Percentiles rank a stretch among this genome's conserved stretches.
Evolutionary conservation across 1,140 invertebrate species (phyloP).

Genomic region (Papilio dardanus): DNA sequence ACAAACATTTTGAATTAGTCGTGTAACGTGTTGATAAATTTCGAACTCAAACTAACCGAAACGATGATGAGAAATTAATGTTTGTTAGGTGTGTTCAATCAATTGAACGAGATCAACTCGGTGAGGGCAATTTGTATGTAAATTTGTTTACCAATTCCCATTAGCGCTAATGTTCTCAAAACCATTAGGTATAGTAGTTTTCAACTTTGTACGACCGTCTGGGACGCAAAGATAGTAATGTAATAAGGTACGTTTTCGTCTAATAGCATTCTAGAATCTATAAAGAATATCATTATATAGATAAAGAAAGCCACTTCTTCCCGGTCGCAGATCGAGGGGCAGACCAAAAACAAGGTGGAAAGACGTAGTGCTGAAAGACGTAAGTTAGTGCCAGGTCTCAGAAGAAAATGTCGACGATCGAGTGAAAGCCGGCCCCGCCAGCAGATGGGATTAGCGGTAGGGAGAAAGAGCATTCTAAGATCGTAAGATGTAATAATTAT

Average conservation of each 20-base stretch:
- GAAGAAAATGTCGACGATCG: too few relatives aligned
- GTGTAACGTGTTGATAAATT: neutral
- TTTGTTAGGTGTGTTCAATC: conserved; percentile 26
- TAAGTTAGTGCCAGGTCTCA: too few relatives aligned
- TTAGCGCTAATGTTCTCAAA: conserved; percentile 17
- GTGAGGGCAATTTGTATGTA: conserved; percentile 23
- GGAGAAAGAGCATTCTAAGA: too few relatives aligned
- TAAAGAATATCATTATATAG: too few relatives aligned
- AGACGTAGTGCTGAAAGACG: too few relatives aligned
- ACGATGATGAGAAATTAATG: conserved; percentile 25
- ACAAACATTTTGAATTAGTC: neutral
- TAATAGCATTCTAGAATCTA: neutral
- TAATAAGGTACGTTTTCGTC: neutral
- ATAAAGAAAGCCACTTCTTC: too few relatives aligned
- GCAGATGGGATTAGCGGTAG: too few relatives aligned
- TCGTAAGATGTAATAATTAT: too few relatives aligned
- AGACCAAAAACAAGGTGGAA: too few relatives aligned
- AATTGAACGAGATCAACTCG: conserved; percentile 23
- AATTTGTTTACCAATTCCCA: conserved; percentile 27
- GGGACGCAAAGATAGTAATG: neutral
- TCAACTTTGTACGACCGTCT: neutral
- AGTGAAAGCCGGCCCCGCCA: too few relatives aligned
- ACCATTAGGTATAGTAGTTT: conserved; percentile 19
- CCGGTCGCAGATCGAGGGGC: too few relatives aligned
- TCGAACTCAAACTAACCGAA: neutral